Evolutionary conservation across 53 echinoderm and acorn worm genomes (phyloP).

Genomic region (Paracentrotus lividus): DNA sequence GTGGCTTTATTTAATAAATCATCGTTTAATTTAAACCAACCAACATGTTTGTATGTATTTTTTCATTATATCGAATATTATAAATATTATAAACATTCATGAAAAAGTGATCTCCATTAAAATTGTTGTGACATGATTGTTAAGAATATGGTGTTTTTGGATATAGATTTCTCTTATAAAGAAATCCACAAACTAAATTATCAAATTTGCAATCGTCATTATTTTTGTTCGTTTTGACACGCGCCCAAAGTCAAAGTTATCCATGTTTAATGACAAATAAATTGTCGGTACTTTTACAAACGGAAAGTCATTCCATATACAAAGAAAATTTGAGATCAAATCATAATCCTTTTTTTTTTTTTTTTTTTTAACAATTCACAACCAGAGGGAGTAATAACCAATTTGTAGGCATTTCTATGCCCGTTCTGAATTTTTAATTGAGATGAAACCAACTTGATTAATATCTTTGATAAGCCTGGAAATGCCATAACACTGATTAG

Average conservation of each 20-base stretch:
- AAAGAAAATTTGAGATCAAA: conserved; percentile 13
- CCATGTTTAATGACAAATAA: not conserved
- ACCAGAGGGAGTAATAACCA: not conserved
- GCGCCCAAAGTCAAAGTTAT: not conserved
- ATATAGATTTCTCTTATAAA: not conserved
- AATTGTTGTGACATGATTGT: too few species aligned
- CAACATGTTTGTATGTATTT: too few species aligned
- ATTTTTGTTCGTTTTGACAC: not conserved
- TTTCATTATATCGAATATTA: too few species aligned
- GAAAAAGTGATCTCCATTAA: too few species aligned
- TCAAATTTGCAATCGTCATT: not conserved
- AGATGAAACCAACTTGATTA: not conserved
- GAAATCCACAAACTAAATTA: not conserved
- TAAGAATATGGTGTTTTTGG: too few species aligned
- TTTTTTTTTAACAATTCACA: not conserved
- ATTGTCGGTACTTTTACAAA: not conserved
- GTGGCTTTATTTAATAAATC: too few species aligned
- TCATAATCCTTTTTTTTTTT: conserved; percentile 21
- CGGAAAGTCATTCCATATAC: not conserved
- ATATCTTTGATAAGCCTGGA: not conserved
- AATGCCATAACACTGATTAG: conserved; percentile 8
- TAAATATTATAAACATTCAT: too few species aligned
- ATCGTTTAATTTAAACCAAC: too few species aligned
- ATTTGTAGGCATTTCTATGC: not conserved
- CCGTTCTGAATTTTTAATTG: not conserved